Evolutionary conservation across 53 echinoderm and acorn worm species (phyloP), one percentile per base, ranked within the genome.

Genomic region (Mesocentrotus franciscanus): DNA sequence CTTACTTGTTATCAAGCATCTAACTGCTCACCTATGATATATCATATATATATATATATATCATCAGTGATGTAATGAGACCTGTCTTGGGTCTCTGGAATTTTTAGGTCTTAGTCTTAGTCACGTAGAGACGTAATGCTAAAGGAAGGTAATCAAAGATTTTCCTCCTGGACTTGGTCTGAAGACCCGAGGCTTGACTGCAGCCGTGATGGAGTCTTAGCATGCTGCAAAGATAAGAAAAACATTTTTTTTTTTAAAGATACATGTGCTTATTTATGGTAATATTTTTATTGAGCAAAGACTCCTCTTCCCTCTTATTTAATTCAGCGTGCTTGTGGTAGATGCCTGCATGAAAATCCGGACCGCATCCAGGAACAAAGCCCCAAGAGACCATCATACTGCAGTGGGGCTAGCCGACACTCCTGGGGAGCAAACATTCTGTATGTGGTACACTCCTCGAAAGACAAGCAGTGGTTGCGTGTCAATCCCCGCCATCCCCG

Each of bases 321-420:
- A 14, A 64, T 97, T 26, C 93, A 94, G 60, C 93, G 95, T 29
- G 96, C 96, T 26, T 98, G 98, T 90, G 97, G 97, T 10, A 89
- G 95, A 58, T 98, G 98, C 76, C 96, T 89, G 85, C 61, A 94
- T 6, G 42, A 59, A 20, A 75, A 96, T 56, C 72, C 75, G 14
- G 22, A 61, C 1, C 90, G 71, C 20, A 94, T 89, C 75, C 85
- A 90, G 85, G 60, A 71, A 12, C 87, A 84, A 16, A 95, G 96
- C 66, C 96, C 97, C 0, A 95, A 89, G 4, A 72, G 62, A 18
- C 62, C 32, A 35, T 92, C 92, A 4, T 98, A 97, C 70, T 93
- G 92, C 39, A 90, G 66, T 60, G 56, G 95, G 58, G 22, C 0
- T 81, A 81, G 42, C 22, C 96, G 97, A 85, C 85, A 93, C 27